Evolutionary conservation across 2,888 invertebrate genomes (phyloP), one percentile per base, ranked within the genome.

Genomic region (Blomia tropicalis): DNA sequence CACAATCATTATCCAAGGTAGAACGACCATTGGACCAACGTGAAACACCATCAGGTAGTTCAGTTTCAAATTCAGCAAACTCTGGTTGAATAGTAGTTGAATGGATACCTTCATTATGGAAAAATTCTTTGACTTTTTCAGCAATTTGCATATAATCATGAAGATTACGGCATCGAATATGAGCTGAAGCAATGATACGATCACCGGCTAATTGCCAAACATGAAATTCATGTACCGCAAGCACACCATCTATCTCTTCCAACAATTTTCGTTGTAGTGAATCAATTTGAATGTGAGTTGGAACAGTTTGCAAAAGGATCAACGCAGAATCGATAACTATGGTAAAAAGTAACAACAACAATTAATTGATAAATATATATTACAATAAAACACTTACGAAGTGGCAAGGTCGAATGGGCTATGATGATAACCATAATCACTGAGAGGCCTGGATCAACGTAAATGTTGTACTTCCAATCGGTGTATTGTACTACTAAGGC

Each of bases 21-120:
- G 73, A 71, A n/a, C n/a, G n/a, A n/a, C n/a, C n/a, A 58, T 77
- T 75, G 2, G 3, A 3, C 32, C 31, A 36, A n/a, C 25, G n/a
- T n/a, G n/a, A n/a, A n/a, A n/a, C n/a, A 36, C 4, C 56, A 7
- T 14, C 19, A 23, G 14, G 25, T 27, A 3, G n/a, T 17, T 59
- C 59, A 22, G 22, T 19, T 32, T 43, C 53, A 43, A 67, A 58
- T 58, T 93, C 92, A 59, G 89, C 84, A 74, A 95, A 95, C 77
- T 96, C 96, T 0, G 95, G 95, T 73, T 96, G 95, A 72, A 96
- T 95, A 31, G 96, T 96, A 25, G 95, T 95, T 44, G 95, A 95
- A 75, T 96, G 96, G 69, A 96, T 95, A 58, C 95, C 95, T 75
- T 93, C 92, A 72, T 93, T 88, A 75, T 96, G 96, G 76, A 96